Base-by-base conservation (phyloP, 2,113 vertebrate genomes). In the Hypomesus transpacificus region DNA sequence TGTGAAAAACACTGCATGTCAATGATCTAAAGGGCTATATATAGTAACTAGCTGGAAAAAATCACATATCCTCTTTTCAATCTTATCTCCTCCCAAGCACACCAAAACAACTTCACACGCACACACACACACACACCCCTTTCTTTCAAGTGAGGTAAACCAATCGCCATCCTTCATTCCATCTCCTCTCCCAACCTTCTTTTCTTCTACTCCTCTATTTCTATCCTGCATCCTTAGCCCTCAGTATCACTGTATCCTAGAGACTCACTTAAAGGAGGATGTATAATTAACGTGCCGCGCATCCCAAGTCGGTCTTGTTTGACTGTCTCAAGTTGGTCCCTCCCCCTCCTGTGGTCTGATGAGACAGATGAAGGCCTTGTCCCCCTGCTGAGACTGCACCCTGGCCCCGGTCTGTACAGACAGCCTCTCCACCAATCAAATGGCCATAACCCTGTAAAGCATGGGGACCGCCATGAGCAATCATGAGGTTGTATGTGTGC, bases 251-350 rank as follows among this genome's bases (percentile, higher is more conserved):
- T 50, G 65, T 50, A 70, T 85, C 84, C 71, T 85, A 67, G 79
- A 68, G 39, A 67, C 73, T 76, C 80, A 76, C 72, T 84, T 46
- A 58, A 73, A 74, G 22, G 70, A 69, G 60, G 78, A 89, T 84
- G 81, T 82, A 83, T 87, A 79, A 86, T 89, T 85, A 52, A 87
- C 87, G 87, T 91, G 91, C 83, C 11, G 1, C 13, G 89, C 84
- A 91, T 92, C 85, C 82, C 76, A 91, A 92, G 84, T 87, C n/a
- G 68, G 58, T 70, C 83, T 84, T 88, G 81, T 87, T 87, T 84
- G 69, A 54, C 57, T 21, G 17, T 1, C 74, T 83, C 68, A 21
- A 82, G 84, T 80, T 61, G 76, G 65, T 76, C 83, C 65, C 60
- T 24, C n/a, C 66, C 50, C 53, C 7, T 46, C 60, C 9, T 68